A percentile compares a stretch with the other conserved stretches of the same genome.
These are phyloP conservation scores for Glaucidium brasilianum DNA, from an alignment of 2,113 vertebrate genomes.

Conservation along the genomic window DNA sequence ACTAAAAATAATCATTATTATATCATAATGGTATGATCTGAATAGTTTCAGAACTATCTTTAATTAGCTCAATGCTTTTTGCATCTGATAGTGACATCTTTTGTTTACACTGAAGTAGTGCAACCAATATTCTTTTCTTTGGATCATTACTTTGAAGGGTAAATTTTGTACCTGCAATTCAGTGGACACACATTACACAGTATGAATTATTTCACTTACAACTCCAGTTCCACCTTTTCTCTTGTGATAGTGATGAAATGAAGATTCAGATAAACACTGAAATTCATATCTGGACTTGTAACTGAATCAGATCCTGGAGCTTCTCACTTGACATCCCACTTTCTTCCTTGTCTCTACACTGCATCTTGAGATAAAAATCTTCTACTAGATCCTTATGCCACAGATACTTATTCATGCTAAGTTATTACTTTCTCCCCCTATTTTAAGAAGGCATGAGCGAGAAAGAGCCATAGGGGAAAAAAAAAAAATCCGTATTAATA, in stretches of 20 bases:
- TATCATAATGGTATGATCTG: not conserved
- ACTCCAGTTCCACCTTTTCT: not conserved
- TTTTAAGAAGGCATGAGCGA: not conserved
- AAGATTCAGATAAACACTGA: not conserved
- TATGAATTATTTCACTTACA: not conserved
- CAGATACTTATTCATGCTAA: not conserved
- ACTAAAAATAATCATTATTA: slow-evolving; percentile 25
- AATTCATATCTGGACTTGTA: not conserved
- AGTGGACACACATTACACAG: not conserved
- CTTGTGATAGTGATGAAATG: not conserved
- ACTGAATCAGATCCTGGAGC: not conserved
- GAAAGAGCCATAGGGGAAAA: not conserved
- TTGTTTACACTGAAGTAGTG: slow-evolving; percentile 29
- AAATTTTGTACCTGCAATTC: not conserved
- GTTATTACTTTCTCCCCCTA: not conserved
- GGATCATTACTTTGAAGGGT: not conserved
- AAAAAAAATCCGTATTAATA: not conserved
- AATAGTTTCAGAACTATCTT: not conserved
- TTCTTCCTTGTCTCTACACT: not conserved
- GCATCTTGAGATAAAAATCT: not conserved
- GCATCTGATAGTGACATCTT: slow-evolving; percentile 32
- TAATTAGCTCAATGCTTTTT: not conserved
- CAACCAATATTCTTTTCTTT: not conserved
- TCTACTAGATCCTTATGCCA: not conserved
- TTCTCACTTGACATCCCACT: not conserved